phyloP scores from a whole-genome alignment of 2,888 invertebrate genomes.

The Acanthosepion lycidas region DNA sequence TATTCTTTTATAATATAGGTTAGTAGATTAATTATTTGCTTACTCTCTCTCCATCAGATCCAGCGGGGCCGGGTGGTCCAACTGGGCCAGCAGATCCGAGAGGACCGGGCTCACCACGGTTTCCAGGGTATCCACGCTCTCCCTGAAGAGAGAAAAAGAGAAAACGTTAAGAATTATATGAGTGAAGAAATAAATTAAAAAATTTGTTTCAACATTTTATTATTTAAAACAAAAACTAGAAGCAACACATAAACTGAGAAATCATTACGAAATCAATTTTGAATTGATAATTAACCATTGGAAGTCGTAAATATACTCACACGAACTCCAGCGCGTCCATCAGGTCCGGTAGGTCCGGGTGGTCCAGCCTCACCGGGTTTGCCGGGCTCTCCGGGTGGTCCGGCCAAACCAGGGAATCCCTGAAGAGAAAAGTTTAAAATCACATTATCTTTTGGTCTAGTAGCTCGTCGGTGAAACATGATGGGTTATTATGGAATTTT shows the following conservation, averaged over 20 bases:
- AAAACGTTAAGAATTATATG: neutral
- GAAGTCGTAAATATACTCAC: neutral
- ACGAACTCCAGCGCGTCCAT: neutral
- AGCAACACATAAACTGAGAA: too few species aligned
- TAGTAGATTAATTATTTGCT: conserved; percentile 46
- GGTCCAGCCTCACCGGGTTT: conserved; percentile 55
- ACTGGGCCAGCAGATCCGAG: conserved; percentile 60
- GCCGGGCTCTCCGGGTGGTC: conserved; percentile 76
- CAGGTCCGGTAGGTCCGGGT: conserved; percentile 50
- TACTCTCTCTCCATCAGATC: conserved; percentile 63
- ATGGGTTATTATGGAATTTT: too few species aligned
- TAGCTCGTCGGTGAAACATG: too few species aligned
- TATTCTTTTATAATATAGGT: too few species aligned
- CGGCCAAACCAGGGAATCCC: conserved; percentile 71
- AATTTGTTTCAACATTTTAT: too few species aligned
- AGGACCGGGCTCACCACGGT: conserved; percentile 62
- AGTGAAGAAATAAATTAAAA: neutral
- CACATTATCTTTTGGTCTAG: too few species aligned
- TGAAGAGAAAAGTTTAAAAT: neutral
- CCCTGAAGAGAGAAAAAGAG: conserved; percentile 55
- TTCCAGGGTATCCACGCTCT: conserved; percentile 66
- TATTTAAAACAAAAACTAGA: neutral
- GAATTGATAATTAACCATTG: neutral
- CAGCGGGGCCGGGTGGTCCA: conserved; percentile 61
- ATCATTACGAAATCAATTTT: too few species aligned